Evolutionary conservation across 2,888 invertebrate genomes (phyloP), one percentile per base, ranked within the genome.

Genomic region (Drosophila sordidapex): DNA sequence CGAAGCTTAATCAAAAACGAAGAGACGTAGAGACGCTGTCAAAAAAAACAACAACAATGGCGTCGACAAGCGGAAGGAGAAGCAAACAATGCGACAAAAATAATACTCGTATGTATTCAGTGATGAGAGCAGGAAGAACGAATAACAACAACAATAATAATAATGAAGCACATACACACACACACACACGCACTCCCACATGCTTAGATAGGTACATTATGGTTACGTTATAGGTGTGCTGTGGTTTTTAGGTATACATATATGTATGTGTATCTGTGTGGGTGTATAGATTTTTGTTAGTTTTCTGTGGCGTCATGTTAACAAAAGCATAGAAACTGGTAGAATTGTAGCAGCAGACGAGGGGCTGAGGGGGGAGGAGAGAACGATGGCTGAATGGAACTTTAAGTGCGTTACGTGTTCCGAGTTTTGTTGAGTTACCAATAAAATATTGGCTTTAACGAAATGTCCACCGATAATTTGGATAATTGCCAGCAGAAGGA

Each of bases 51-150:
- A 80, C 81, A 82, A 85, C 83, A 88, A 89, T 79, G 82, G 71
- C 83, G 71, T 61, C 75, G 83, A 82, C 75, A 82, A 64, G 82
- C 81, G 82, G 74, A 81, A 70, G 70, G 56, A 62, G 74, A 79
- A 84, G 85, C 82, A 89, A 87, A 89, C 87, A 87, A 87, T 87
- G 81, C 79, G 83, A 86, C 81, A 75, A 75, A 86, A 87, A 84
- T 84, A 84, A 87, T 85, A 75, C 88, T 43, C 64, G 59, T 51
- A 74, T 66, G 72, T 70, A 51, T 29, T 43, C 57, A 65, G 31
- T 61, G 63, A 51, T 49, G 68, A 59, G 60, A 62, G 53, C 74
- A 83, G 83, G 76, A 79, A 74, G 72, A 75, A 68, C 72, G 57
- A 76, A 70, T 72, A 76, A 72, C 66, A 75, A 73, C 66, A 83